Base-by-base conservation (phyloP, 2,113 vertebrate species). In the Amphiprion ocellaris region DNA sequence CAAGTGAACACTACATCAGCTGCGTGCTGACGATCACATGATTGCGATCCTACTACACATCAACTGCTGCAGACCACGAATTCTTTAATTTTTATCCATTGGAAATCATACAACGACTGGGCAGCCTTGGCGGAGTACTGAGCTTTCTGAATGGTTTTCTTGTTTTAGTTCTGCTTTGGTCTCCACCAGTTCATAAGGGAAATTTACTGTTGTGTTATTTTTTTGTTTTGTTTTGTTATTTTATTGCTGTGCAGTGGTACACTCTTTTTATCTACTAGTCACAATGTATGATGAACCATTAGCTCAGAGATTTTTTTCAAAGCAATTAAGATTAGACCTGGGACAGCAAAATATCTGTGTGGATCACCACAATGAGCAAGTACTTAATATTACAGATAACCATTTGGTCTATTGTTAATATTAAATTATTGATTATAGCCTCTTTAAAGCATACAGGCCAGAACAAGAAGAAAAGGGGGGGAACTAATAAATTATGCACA, bases 381-480 rank as follows among this genome's bases (percentile, higher is more conserved):
- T 7, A 10, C 33, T 37, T 37, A 37, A 37, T 37, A 37, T 10
- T 37, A 37, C 33, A 37, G 7, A 37, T 30, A 41, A 8, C 8
- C 41, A 44, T 44, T 44, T 44, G 12, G 14, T 44, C 41, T 15
- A 44, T 44, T 4, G 41, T 15, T 15, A 24, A 39, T 23, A 58
- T 47, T 58, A 17, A 52, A 37, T 37, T 2, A 49, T 64, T 39
- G 24, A 77, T 55, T 78, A 28, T 15, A 49, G 21, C 19, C 26
- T 10, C 11, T 39, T 56, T 39, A 50, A 1, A 64, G 30, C 33
- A 33, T 4, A 24, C 61, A 46, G 46, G 23, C 15, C 0, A 0
- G 2, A 14, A 54, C 63, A 60, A 61, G 26, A 3, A 17, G 12
- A 4, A 21, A 12, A 14, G 44, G 44, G 16, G 15, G 44, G 24